phyloP scores from a whole-genome alignment of 1,140 invertebrate genomes.

The Whitmania pigra region DNA sequence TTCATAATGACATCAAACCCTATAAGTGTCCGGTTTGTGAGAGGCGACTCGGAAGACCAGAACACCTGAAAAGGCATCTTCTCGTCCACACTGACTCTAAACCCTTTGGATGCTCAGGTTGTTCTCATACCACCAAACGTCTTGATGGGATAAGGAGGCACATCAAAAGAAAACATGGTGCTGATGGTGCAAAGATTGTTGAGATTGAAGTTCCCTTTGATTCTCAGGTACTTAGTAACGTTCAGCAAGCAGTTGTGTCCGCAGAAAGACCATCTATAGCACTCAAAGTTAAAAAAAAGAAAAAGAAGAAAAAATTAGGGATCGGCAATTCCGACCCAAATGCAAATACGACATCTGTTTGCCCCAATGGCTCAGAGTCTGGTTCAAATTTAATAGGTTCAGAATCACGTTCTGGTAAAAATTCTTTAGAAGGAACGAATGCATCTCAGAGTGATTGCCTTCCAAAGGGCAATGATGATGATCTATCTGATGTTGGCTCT shows the following conservation, averaged over 20 bases:
- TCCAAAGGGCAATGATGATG: too few relatives aligned
- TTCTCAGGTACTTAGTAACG: neutral
- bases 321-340: neutral
- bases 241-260: neutral
- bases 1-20: slow-evolving; percentile 23
- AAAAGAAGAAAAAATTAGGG: slow-evolving; percentile 6
- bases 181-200: slow-evolving; percentile 17
- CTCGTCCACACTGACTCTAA: slow-evolving; percentile 21
- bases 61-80: slow-evolving; percentile 25
- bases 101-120: slow-evolving; percentile 21
- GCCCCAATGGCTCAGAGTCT: too few relatives aligned
- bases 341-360: too few relatives aligned
- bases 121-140: slow-evolving; percentile 19
- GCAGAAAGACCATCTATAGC: neutral
- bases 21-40: slow-evolving; percentile 25
- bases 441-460: too few relatives aligned
- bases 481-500: slow-evolving; percentile 4
- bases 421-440: too few relatives aligned
- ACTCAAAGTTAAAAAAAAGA: neutral
- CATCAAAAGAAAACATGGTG: slow-evolving; percentile 21
- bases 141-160: slow-evolving; percentile 21
- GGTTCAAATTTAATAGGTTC: too few relatives aligned
- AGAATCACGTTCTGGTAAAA: too few relatives aligned
- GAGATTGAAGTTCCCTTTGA: slow-evolving; percentile 3
- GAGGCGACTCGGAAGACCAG: slow-evolving; percentile 13